Evolutionary conservation across 2,888 invertebrate genomes (phyloP).

Genomic region (Lampropteryx suffumata): DNA sequence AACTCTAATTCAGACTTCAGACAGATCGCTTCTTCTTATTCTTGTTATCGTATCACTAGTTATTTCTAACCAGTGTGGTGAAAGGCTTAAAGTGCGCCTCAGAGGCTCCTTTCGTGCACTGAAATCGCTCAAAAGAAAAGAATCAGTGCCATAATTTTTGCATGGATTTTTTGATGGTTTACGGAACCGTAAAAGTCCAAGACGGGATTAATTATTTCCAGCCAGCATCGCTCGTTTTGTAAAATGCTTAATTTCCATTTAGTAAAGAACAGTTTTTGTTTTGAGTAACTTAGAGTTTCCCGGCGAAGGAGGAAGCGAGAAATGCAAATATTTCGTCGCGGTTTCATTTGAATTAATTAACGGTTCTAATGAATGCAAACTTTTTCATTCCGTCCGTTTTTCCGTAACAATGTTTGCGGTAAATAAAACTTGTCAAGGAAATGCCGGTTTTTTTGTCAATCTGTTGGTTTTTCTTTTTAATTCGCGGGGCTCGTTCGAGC

Average conservation of each 20-base stretch:
- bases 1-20: too few relatives aligned
- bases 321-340: slow-evolving; percentile 79
- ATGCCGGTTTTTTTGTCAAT: slow-evolving; percentile 72
- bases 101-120: too few relatives aligned
- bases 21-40: too few relatives aligned
- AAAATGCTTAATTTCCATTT: slow-evolving; percentile 78
- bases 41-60: too few relatives aligned
- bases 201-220: slow-evolving; percentile 77
- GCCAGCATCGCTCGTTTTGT: slow-evolving; percentile 67
- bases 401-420: slow-evolving; percentile 80
- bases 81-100: too few relatives aligned
- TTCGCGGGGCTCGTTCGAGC: slow-evolving; percentile 64
- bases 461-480: slow-evolving; percentile 72
- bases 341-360: slow-evolving; percentile 83
- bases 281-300: slow-evolving; percentile 64
- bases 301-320: slow-evolving; percentile 63
- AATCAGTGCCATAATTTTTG: too few relatives aligned
- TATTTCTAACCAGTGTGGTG: too few relatives aligned
- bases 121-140: too few relatives aligned
- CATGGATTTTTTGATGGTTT: neutral
- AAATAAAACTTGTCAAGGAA: slow-evolving; percentile 82
- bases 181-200: slow-evolving; percentile 32
- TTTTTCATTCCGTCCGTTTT: slow-evolving; percentile 70
- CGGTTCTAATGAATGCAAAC: slow-evolving; percentile 78
- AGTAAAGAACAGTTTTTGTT: slow-evolving; percentile 57